These are phyloP conservation scores for Leguminivora glycinivorella DNA, from an alignment of 1,140 invertebrate genomes.

Conservation along the genomic window DNA sequence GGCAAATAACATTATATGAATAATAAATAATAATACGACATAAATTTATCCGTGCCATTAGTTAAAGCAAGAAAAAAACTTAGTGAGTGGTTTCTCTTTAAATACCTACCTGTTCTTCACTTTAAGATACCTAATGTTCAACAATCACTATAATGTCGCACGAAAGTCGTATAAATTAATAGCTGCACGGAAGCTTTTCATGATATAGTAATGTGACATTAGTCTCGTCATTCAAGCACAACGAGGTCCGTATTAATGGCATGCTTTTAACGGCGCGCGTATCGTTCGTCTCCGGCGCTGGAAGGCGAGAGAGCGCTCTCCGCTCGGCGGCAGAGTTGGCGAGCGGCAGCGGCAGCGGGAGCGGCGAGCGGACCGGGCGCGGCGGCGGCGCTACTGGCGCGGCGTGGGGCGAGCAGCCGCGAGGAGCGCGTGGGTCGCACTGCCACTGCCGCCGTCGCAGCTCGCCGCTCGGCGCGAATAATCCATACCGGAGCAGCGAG, in stretches of 20 bases:
- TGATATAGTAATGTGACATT: slow-evolving; percentile 57
- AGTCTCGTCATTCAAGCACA: slow-evolving; percentile 59
- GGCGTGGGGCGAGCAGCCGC: slow-evolving; percentile 52
- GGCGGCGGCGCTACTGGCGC: slow-evolving; percentile 12
- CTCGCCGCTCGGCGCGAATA: slow-evolving; percentile 62
- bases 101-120: slow-evolving; percentile 8
- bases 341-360: slow-evolving; percentile 45
- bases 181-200: slow-evolving; percentile 57
- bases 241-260: slow-evolving; percentile 53
- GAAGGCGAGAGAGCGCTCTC: slow-evolving; percentile 14
- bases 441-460: slow-evolving; percentile 54
- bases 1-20: too few relatives aligned
- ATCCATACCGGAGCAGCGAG: slow-evolving; percentile 71
- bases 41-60: not conserved
- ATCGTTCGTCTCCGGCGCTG: slow-evolving; percentile 30
- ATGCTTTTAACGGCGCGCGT: slow-evolving; percentile 52
- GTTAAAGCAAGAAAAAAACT: not conserved
- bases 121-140: slow-evolving; percentile 32
- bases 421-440: slow-evolving; percentile 69
- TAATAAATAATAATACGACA: too few relatives aligned
- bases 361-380: slow-evolving; percentile 43
- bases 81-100: not conserved
- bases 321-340: slow-evolving; percentile 40
- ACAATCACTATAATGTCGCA: slow-evolving; percentile 38
- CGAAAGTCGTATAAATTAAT: slow-evolving; percentile 51